Evolutionary conservation across 2,888 invertebrate species (phyloP).

Genomic region (Ferdinandea cuprea): DNA sequence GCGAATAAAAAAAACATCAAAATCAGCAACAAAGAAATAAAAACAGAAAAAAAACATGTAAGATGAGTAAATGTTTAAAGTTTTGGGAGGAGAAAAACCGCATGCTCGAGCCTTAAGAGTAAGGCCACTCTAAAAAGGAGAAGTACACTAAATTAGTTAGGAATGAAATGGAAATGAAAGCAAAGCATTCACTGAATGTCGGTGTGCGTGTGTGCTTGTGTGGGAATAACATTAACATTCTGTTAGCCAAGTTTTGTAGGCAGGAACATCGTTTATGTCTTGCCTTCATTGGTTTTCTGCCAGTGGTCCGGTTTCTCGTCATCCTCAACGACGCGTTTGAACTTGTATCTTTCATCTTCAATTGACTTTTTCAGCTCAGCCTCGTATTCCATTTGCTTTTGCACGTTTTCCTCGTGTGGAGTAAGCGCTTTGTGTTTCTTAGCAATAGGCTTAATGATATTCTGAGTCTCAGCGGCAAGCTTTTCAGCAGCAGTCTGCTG

Average conservation of each 20-base stretch:
- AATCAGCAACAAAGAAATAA: conserved; percentile 13
- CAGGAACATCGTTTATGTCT: conserved; percentile 21
- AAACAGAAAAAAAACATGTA: neutral
- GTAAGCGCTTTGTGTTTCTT: conserved; percentile 25
- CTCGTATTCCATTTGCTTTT: conserved; percentile 7
- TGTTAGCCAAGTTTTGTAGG: conserved; percentile 41
- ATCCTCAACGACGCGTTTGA: conserved; percentile 15
- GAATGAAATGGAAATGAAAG: conserved; percentile 32
- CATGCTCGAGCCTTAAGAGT: conserved; percentile 5
- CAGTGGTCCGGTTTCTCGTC: conserved; percentile 8
- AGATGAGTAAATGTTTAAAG: neutral
- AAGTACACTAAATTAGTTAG: neutral
- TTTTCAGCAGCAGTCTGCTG: conserved; percentile 83
- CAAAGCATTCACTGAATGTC: conserved; percentile 47
- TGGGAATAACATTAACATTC: conserved; percentile 11
- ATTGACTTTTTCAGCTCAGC: conserved; percentile 5
- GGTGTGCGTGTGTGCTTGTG: neutral
- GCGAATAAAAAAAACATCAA: conserved; percentile 3
- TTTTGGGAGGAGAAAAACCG: neutral
- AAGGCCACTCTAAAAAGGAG: neutral
- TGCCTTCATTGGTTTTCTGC: conserved; percentile 47
- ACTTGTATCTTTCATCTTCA: conserved; percentile 14
- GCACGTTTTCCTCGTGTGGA: conserved; percentile 12
- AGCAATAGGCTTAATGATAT: conserved; percentile 25
- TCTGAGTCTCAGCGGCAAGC: conserved; percentile 49